Conservation (phyloP, 2,888 invertebrate species). For the Syrphus vitripennis region DNA sequence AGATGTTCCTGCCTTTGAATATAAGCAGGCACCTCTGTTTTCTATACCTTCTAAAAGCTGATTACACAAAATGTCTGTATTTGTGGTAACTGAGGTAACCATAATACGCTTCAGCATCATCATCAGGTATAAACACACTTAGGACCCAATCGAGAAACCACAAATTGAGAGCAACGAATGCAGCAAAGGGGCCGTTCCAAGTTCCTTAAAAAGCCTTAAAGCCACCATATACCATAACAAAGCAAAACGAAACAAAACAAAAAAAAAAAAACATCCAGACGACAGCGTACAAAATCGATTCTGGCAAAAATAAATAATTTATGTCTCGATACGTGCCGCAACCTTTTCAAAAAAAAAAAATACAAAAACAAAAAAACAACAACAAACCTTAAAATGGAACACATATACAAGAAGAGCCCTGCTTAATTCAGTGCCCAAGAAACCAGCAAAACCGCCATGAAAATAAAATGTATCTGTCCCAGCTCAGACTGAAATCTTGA, state of each 20-base stretch:
- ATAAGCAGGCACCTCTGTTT: neutral
- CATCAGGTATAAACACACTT: slow-evolving; percentile 29
- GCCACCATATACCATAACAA: slow-evolving; percentile 32
- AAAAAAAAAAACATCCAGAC: slow-evolving; percentile 33
- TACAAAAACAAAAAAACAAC: slow-evolving; percentile 20
- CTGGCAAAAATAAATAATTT: slow-evolving; percentile 71
- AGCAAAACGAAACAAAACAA: neutral
- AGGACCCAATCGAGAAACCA: slow-evolving; percentile 61
- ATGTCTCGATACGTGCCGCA: slow-evolving; percentile 64
- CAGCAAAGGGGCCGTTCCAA: slow-evolving; percentile 62
- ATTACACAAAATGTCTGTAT: slow-evolving; percentile 69
- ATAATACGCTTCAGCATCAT: slow-evolving; percentile 19
- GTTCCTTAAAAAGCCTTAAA: slow-evolving; percentile 29
- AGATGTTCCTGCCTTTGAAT: neutral
- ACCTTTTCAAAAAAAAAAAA: slow-evolving; percentile 14
- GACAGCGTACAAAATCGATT: slow-evolving; percentile 70
- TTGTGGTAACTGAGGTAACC: slow-evolving; percentile 42
- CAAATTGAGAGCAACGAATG: slow-evolving; percentile 65
- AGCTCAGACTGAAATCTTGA: slow-evolving; percentile 69
- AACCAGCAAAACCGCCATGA: slow-evolving; percentile 66
- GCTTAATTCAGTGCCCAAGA: slow-evolving; percentile 48
- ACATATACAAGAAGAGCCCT: slow-evolving; percentile 25
- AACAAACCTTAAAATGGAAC: slow-evolving; percentile 12
- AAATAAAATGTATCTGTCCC: slow-evolving; percentile 71
- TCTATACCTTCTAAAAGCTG: slow-evolving; percentile 32